A percentile compares a stretch with the other conserved stretches of the same genome.
These are phyloP conservation scores for Tapera naevia DNA, from an alignment of 2,797 vertebrate species.

Conservation along the genomic window DNA sequence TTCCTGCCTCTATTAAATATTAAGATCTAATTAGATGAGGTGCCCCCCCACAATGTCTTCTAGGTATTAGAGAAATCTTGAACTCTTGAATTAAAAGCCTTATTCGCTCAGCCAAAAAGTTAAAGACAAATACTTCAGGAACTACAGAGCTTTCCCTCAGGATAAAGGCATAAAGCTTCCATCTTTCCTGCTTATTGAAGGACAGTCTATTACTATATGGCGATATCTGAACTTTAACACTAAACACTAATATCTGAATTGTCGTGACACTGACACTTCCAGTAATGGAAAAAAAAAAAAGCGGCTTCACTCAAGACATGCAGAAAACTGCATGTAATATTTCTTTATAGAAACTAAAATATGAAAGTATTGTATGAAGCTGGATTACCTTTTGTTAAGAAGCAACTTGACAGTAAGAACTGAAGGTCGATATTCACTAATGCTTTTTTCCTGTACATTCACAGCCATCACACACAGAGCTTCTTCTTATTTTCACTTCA, in stretches of 20 bases:
- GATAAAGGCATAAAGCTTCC: not conserved
- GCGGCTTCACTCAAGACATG: not conserved
- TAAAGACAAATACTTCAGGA: not conserved
- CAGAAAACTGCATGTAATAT: not conserved
- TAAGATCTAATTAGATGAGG: not conserved
- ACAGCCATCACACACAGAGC: not conserved
- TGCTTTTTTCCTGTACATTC: not conserved
- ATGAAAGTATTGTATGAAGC: not conserved
- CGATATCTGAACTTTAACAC: not conserved
- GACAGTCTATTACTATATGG: not conserved
- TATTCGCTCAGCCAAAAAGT: not conserved
- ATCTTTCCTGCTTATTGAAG: not conserved
- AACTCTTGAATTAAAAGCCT: not conserved
- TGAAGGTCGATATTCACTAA: not conserved
- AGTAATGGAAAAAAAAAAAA: not conserved
- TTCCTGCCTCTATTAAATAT: conserved; percentile 17
- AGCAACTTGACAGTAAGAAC: not conserved
- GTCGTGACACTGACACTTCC: not conserved
- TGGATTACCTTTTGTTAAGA: not conserved
- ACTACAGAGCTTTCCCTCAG: not conserved
- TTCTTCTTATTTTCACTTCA: not conserved
- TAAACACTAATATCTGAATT: not conserved
- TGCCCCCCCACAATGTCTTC: not conserved
- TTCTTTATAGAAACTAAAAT: not conserved
- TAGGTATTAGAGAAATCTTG: not conserved